Evolutionary conservation across 2,888 invertebrate genomes (phyloP).

Genomic region (Erebia aethiops): DNA sequence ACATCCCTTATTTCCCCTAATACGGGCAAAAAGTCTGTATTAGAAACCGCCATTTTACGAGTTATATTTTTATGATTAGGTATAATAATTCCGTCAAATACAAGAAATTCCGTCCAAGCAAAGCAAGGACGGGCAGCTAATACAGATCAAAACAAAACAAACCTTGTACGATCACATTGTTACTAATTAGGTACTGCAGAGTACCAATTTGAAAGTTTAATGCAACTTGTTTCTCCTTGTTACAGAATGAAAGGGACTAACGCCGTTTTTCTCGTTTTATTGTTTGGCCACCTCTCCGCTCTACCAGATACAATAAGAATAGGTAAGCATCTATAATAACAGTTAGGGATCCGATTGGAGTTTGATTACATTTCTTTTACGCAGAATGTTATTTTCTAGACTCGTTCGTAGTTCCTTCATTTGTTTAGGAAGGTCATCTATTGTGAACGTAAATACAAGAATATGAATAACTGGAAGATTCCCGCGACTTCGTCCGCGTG

Average conservation of each 20-base stretch:
- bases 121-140: too few relatives aligned
- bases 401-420: background rate
- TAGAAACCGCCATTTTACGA: too few relatives aligned
- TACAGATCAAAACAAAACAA: constrained; percentile 1
- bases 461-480: background rate
- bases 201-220: constrained; percentile 21
- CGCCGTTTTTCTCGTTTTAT: constrained; percentile 71
- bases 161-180: background rate
- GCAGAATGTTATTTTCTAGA: background rate
- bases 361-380: constrained; percentile 11
- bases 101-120: too few relatives aligned
- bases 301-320: constrained; percentile 82
- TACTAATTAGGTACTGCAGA: constrained; percentile 10
- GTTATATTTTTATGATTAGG: too few relatives aligned
- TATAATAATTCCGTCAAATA: too few relatives aligned
- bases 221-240: constrained; percentile 51
- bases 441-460: background rate
- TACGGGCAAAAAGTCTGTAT: too few relatives aligned
- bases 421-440: background rate
- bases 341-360: constrained; percentile 9
- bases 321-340: constrained; percentile 60
- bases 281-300: constrained; percentile 76
- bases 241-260: constrained; percentile 74
- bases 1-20: too few relatives aligned
- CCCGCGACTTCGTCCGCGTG: too few relatives aligned